Evolutionary conservation across 1,140 invertebrate species (phyloP).

Genomic region (Charaxes varanes): DNA sequence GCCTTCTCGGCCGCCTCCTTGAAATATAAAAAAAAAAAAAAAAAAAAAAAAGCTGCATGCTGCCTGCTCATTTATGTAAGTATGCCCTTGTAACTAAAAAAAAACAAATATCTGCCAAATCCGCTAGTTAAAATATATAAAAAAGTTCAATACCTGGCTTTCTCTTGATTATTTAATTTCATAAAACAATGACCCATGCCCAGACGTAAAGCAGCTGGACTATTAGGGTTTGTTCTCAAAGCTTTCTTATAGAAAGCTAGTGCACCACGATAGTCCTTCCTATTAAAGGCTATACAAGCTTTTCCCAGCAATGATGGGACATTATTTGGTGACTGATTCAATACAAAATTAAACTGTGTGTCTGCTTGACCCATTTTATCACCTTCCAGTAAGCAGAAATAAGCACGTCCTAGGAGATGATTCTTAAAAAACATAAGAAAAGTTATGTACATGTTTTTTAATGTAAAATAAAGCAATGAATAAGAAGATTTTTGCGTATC

Average conservation of each 20-base stretch:
- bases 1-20: too few species aligned
- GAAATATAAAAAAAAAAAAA: too few species aligned
- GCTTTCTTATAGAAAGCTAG: slow-evolving; percentile 99
- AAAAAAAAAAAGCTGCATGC: too few species aligned
- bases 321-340: slow-evolving; percentile 96
- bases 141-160: slow-evolving; percentile 81
- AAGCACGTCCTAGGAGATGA: slow-evolving; percentile 97
- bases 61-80: too few species aligned
- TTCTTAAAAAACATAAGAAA: slow-evolving; percentile 81
- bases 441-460: too few species aligned
- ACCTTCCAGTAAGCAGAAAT: slow-evolving; percentile 97
- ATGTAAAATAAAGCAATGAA: too few species aligned
- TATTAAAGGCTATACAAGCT: slow-evolving; percentile 97
- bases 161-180: slow-evolving; percentile 96
- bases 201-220: slow-evolving; percentile 95
- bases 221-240: slow-evolving; percentile 95
- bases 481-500: too few species aligned
- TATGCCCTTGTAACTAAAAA: too few species aligned
- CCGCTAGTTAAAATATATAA: slow-evolving; percentile 26
- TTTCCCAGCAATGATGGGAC: slow-evolving; percentile 98
- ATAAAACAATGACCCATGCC: slow-evolving; percentile 99
- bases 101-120: too few species aligned
- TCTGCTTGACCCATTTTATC: slow-evolving; percentile 99
- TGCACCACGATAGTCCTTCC: slow-evolving; percentile 94
- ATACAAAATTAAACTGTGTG: slow-evolving; percentile 99